phyloP scores from a whole-genome alignment of 2,888 invertebrate genomes.

The Dromius quadrimaculatus region DNA sequence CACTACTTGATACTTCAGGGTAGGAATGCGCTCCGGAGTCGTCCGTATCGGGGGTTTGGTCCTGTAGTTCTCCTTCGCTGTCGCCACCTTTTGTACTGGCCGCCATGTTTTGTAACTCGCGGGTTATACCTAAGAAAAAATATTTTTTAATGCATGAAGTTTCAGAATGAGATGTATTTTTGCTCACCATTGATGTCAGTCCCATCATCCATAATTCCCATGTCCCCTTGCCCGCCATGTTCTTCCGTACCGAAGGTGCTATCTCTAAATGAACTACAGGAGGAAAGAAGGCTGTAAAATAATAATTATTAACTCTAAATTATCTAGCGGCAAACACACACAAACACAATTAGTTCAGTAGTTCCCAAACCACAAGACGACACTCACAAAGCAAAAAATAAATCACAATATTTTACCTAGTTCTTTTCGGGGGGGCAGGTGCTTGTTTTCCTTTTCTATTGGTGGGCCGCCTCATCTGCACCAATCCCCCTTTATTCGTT shows the following conservation, averaged over 20 bases:
- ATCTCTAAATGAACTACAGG: constrained; percentile 88
- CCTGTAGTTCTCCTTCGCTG: constrained; percentile 79
- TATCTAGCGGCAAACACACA: constrained; percentile 25
- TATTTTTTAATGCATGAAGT: constrained; percentile 10
- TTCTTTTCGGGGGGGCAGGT: constrained; percentile 95
- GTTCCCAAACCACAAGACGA: not conserved
- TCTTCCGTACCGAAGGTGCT: constrained; percentile 80
- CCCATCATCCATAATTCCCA: constrained; percentile 70
- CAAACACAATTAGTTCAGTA: not conserved
- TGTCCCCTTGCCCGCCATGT: constrained; percentile 68
- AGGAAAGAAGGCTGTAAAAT: constrained; percentile 79
- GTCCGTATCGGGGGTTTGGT: constrained; percentile 81
- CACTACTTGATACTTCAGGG: constrained; percentile 66
- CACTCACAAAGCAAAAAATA: constrained; percentile 23
- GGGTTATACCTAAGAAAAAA: constrained; percentile 63
- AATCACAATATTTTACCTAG: constrained; percentile 75
- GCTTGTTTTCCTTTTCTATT: constrained; percentile 93
- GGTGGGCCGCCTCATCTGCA: constrained; percentile 87
- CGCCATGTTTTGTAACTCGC: constrained; percentile 67
- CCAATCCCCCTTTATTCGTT: constrained; percentile 74
- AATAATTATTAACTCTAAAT: constrained; percentile 12
- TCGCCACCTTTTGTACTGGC: constrained; percentile 69
- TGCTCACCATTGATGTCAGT: constrained; percentile 69
- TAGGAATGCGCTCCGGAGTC: constrained; percentile 73
- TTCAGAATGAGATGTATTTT: too few species aligned